Evolutionary conservation across 2,113 vertebrate genomes (phyloP).

Genomic region (Rostratula benghalensis): DNA sequence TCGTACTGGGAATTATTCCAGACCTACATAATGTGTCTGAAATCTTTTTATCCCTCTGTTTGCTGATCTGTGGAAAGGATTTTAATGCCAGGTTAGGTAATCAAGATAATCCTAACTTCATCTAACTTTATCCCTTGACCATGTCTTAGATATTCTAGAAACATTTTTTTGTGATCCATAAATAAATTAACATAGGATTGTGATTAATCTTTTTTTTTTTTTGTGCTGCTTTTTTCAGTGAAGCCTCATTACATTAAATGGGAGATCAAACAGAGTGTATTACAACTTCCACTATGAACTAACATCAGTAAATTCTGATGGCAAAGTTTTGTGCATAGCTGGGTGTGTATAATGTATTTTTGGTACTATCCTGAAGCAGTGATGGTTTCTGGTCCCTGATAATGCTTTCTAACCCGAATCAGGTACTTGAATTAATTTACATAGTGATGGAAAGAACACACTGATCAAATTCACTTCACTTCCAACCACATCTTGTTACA

Average conservation of each 20-base stretch:
- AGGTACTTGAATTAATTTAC: background rate
- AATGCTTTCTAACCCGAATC: background rate
- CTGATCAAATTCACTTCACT: background rate
- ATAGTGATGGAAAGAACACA: background rate
- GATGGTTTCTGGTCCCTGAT: background rate
- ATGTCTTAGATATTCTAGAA: conserved; percentile 66
- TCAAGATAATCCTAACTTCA: conserved; percentile 70
- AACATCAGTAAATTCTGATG: background rate
- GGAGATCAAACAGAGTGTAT: conserved; percentile 20
- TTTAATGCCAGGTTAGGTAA: conserved; percentile 73
- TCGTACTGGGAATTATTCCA: conserved; percentile 68
- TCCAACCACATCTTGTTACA: background rate
- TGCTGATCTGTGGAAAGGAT: conserved; percentile 70
- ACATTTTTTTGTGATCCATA: conserved; percentile 70
- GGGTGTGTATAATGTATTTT: background rate
- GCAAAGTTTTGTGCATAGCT: background rate
- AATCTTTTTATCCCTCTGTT: conserved; percentile 73
- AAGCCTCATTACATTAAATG: conserved; percentile 52
- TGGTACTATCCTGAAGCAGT: background rate
- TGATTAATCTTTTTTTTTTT: conserved; percentile 52
- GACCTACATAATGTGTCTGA: conserved; percentile 71
- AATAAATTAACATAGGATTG: conserved; percentile 65
- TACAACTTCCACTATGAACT: background rate
- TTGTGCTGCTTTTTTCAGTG: background rate
- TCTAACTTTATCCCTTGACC: conserved; percentile 67